Percentiles rank a stretch among this genome's conserved stretches.
Evolutionary conservation across 2,797 vertebrate species (phyloP).

Genomic region (Coluber constrictor): DNA sequence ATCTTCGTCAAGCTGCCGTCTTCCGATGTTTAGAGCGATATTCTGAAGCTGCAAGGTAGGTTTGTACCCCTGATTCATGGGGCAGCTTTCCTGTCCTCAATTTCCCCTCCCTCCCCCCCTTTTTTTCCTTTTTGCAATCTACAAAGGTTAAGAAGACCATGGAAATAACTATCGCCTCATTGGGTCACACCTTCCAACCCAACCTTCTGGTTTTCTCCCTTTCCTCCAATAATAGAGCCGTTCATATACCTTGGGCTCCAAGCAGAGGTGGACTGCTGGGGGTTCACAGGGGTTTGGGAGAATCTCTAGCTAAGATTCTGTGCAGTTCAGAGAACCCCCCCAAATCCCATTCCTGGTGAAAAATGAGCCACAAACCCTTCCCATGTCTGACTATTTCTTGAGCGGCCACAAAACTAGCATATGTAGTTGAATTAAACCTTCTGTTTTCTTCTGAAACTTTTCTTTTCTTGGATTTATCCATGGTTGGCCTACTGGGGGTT

Average conservation of each 20-base stretch:
- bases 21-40: conserved; percentile 74
- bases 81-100: neutral
- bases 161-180: neutral
- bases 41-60: conserved; percentile 76
- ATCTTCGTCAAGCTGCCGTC: conserved; percentile 73
- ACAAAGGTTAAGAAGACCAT: neutral
- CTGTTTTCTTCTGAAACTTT: too few relatives aligned
- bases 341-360: too few relatives aligned
- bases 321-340: too few relatives aligned
- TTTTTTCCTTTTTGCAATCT: neutral
- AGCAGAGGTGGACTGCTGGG: too few relatives aligned
- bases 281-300: too few relatives aligned
- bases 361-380: too few relatives aligned
- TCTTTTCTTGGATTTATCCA: too few relatives aligned
- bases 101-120: neutral
- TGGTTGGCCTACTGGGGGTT: too few relatives aligned
- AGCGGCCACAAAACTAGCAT: too few relatives aligned
- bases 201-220: neutral
- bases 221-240: neutral
- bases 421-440: too few relatives aligned
- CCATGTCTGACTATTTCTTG: too few relatives aligned
- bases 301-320: too few relatives aligned
- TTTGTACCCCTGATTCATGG: conserved; percentile 21
- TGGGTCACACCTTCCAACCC: neutral
- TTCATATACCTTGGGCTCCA: neutral